A percentile compares a stretch with the other conserved stretches of the same genome.
Conservation (phyloP, 1,140 invertebrate species). For the Aphelenchoides besseyi region DNA sequence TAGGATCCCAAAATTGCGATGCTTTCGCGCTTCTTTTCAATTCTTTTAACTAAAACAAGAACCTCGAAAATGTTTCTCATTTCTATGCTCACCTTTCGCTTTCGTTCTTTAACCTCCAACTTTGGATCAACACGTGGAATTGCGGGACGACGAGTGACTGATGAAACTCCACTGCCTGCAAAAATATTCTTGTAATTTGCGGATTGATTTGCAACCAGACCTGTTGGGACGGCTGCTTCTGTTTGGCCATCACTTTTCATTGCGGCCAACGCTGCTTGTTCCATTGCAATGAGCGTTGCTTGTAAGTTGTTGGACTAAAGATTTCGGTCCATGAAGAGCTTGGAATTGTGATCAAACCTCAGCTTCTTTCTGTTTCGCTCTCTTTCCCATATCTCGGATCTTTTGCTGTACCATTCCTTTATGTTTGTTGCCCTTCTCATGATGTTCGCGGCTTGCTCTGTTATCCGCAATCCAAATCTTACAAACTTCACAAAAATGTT, state of each 20-base stretch:
- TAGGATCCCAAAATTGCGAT: slow-evolving; percentile 55
- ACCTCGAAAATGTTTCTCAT: slow-evolving; percentile 3
- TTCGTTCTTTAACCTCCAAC: slow-evolving; percentile 29
- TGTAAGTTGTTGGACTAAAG: slow-evolving; percentile 26
- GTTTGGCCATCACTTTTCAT: slow-evolving; percentile 33
- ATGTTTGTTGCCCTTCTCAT: slow-evolving; percentile 87
- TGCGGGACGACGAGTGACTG: neutral
- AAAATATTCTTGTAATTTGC: no score
- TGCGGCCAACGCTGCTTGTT: slow-evolving; percentile 39
- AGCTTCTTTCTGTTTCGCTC: slow-evolving; percentile 38
- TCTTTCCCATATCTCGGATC: slow-evolving; percentile 72
- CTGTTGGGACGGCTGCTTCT: slow-evolving; percentile 26
- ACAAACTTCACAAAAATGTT: slow-evolving; percentile 93
- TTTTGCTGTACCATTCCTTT: slow-evolving; percentile 86
- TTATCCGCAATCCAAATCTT: slow-evolving; percentile 98
- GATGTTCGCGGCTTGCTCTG: slow-evolving; percentile 90
- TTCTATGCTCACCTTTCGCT: slow-evolving; percentile 31
- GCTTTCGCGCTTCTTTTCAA: slow-evolving; percentile 40
- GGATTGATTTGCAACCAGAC: no score
- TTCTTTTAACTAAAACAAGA: slow-evolving; percentile 35
- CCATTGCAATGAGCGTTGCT: slow-evolving; percentile 35
- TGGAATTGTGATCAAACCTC: slow-evolving; percentile 14
- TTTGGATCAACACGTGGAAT: slow-evolving; percentile 2
- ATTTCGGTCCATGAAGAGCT: neutral
- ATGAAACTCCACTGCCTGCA: no score